Evolutionary conservation across 2,113 vertebrate genomes (phyloP).

Genomic region (Circaetus cinerascens): DNA sequence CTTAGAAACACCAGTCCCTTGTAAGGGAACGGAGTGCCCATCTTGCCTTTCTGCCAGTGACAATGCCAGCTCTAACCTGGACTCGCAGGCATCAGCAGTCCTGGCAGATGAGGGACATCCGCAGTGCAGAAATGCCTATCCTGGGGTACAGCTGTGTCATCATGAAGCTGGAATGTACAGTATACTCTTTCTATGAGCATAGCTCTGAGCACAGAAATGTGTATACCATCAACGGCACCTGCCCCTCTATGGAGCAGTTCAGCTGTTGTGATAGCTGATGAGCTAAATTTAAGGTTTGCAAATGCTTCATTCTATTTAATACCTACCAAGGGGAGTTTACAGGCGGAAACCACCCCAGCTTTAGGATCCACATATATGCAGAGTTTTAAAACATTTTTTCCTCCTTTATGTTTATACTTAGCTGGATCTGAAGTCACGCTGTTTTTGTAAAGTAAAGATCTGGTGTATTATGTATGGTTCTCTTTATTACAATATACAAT

Average conservation of each 20-base stretch:
- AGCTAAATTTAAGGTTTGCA: slow-evolving; percentile 59
- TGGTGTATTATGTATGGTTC: not conserved
- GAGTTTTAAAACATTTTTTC: not conserved
- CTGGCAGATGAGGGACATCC: slow-evolving; percentile 28
- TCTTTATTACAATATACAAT: not conserved
- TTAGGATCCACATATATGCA: not conserved
- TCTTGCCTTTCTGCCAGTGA: not conserved
- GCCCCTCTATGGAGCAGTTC: slow-evolving; percentile 9
- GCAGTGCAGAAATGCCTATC: slow-evolving; percentile 6
- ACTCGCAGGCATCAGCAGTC: not conserved
- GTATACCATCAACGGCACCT: slow-evolving; percentile 16
- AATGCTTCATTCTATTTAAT: slow-evolving; percentile 46
- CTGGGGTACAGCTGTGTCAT: slow-evolving; percentile 58
- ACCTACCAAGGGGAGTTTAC: not conserved
- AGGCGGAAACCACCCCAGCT: not conserved
- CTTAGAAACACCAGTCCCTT: not conserved
- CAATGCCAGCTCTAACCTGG: not conserved
- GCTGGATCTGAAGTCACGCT: not conserved
- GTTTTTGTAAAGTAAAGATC: not conserved
- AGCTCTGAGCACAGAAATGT: slow-evolving; percentile 27
- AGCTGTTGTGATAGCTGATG: slow-evolving; percentile 63
- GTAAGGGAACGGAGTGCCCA: not conserved
- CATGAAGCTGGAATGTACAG: slow-evolving; percentile 59
- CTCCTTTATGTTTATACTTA: not conserved
- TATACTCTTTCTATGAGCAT: not conserved